These are phyloP conservation scores for Eumacrocentrus americanus DNA, from an alignment of 2,888 invertebrate species.

Conservation along the genomic window DNA sequence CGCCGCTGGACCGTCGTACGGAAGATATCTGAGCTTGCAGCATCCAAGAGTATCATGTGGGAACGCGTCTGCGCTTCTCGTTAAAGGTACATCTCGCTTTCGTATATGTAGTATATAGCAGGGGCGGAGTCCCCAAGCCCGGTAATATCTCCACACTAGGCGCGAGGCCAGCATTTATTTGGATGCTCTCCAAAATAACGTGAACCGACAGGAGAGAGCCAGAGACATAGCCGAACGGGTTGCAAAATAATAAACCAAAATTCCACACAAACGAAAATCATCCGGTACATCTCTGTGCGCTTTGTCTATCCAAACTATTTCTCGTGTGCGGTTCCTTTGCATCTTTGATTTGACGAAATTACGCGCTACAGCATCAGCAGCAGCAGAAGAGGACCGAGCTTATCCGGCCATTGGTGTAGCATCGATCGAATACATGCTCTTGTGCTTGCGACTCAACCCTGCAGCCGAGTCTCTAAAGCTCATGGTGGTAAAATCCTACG, in stretches of 20 bases:
- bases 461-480: no score
- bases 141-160: conserved; percentile 31
- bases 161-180: conserved; percentile 35
- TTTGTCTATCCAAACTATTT: no score
- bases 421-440: conserved; percentile 32
- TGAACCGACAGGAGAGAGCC: conserved; percentile 17
- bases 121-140: conserved; percentile 32
- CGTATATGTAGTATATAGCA: conserved; percentile 3
- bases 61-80: conserved; percentile 26
- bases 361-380: conserved; percentile 2
- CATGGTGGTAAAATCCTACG: no score
- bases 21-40: not conserved
- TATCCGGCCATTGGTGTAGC: conserved; percentile 27
- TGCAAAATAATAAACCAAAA: conserved; percentile 19
- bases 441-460: no score
- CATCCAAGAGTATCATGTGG: conserved; percentile 5
- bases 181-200: conserved; percentile 39
- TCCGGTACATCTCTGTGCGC: no score
- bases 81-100: not conserved
- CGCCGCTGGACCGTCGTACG: not conserved
- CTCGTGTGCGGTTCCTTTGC: not conserved
- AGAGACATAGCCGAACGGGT: conserved; percentile 15
- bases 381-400: conserved; percentile 19
- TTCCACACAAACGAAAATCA: not conserved
- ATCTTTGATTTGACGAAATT: no score